phyloP scores from a whole-genome alignment of 2,797 vertebrate genomes.

The Choloepus didactylus region DNA sequence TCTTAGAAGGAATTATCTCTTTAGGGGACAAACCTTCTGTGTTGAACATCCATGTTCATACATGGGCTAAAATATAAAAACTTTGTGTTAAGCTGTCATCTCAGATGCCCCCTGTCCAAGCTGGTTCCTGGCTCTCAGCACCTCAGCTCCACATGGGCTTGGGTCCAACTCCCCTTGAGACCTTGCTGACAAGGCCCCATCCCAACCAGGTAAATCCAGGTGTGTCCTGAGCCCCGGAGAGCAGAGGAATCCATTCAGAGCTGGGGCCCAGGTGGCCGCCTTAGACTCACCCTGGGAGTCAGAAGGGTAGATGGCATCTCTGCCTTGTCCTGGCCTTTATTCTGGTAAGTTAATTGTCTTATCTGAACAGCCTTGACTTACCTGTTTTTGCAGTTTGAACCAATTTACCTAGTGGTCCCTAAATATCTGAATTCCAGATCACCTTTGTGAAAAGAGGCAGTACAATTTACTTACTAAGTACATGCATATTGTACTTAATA shows the following conservation, averaged over 20 bases:
- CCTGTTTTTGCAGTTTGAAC: slow-evolving; percentile 16
- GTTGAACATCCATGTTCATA: neutral
- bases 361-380: slow-evolving; percentile 5
- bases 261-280: neutral
- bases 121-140: neutral
- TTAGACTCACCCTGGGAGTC: neutral
- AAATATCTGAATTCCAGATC: neutral
- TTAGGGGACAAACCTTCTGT: neutral
- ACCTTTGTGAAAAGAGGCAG: neutral
- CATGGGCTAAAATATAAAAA: neutral
- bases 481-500: neutral
- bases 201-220: neutral
- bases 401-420: neutral
- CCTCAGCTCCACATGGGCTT: neutral
- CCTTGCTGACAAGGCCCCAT: neutral
- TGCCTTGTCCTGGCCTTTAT: neutral
- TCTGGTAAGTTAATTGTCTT: slow-evolving; percentile 20
- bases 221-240: neutral
- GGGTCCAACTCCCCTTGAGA: neutral
- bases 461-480: neutral
- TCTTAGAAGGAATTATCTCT: neutral
- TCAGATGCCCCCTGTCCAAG: neutral
- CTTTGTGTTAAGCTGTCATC: neutral
- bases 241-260: neutral
- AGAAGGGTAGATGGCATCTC: neutral